Base-by-base conservation (phyloP, 2,113 vertebrate species). In the Columba livia region DNA sequence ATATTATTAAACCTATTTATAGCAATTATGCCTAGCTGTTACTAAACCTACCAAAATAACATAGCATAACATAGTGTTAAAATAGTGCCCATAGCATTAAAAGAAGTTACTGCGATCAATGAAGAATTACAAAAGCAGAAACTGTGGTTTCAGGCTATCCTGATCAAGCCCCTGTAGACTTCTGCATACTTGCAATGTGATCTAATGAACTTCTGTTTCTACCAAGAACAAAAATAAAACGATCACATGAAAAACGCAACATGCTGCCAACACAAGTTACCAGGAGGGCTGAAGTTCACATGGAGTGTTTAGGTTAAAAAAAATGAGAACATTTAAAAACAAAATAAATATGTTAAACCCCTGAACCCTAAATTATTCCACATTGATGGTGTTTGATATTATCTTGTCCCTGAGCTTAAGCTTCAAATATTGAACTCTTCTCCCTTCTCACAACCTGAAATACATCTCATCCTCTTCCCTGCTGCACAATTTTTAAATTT, bases 161-260 rank as follows among this genome's bases (percentile, higher is more conserved):
- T 51, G 44, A 89, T 56, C 66, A 71, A 94, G 53, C 73, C 85
- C 75, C 96, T 67, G 31, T 34, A 93, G 73, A 51, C 60, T 61
- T 81, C 8, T 44, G 65, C 67, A 90, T 88, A 81, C 71, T 96
- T 96, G 91, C 88, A 92, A 64, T 57, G 74, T 83, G 92, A 93
- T 93, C 83, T 92, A 47, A 96, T 83, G 86, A 96, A 90, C 79
- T 95, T 94, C 80, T 93, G 87, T 25, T 89, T 93, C 48, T 57
- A 66, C 65, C 75, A 64, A 77, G 82, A 96, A 50, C 78, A 90
- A 88, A 96, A 95, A 94, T 88, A 97, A 95, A 84, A 90, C 0
- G 2, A 38, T 89, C 64, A 32, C 71, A 74, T 75, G 93, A 93
- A 93, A 95, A 87, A 77, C 0, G 31, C 7, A 64, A 26, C 23